Conservation (phyloP, 2,113 vertebrate genomes). For the Gulo gulo region DNA sequence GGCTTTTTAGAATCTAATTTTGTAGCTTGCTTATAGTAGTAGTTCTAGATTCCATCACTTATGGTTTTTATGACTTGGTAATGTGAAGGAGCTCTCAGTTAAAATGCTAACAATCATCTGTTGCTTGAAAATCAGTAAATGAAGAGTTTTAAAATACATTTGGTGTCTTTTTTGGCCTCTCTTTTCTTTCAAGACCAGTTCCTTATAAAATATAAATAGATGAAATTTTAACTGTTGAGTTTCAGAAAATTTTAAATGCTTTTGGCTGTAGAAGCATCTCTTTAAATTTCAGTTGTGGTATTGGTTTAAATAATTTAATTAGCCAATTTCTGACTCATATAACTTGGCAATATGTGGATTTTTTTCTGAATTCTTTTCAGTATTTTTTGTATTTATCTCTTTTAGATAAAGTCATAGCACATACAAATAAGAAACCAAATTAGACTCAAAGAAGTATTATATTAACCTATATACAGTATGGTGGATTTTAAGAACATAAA, state of each 20-base stretch:
- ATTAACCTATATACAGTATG: background rate
- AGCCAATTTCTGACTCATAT: background rate
- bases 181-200: background rate
- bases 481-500: background rate
- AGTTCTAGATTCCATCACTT: background rate
- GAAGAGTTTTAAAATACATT: background rate
- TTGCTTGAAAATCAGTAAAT: background rate
- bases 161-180: background rate
- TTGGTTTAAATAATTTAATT: background rate
- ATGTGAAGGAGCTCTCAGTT: background rate
- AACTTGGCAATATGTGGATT: background rate
- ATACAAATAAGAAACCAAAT: background rate
- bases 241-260: background rate
- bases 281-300: background rate
- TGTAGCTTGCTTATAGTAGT: background rate
- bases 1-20: background rate
- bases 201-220: background rate
- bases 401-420: background rate
- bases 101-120: background rate
- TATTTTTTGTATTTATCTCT: background rate
- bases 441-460: background rate
- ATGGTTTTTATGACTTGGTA: background rate
- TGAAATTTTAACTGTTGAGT: background rate
- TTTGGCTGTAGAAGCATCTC: background rate
- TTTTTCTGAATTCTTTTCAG: background rate